These are phyloP conservation scores for Amazona ochrocephala DNA, from an alignment of 2,797 vertebrate species.

Conservation along the genomic window DNA sequence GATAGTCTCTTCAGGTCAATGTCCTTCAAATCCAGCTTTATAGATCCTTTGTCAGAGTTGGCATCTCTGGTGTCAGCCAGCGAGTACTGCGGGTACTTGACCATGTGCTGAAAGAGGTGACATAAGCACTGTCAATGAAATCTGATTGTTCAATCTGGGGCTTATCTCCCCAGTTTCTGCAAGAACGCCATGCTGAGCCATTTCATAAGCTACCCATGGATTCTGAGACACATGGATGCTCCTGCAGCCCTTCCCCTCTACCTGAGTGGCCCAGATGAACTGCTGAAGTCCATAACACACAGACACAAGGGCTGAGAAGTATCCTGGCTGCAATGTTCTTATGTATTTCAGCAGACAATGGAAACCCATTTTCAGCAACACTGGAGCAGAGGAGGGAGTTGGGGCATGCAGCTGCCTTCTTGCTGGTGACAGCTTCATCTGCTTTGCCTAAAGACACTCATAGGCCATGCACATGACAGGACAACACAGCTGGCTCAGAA, in stretches of 20 bases:
- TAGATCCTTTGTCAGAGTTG: conserved; percentile 76
- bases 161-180: not conserved
- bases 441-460: not conserved
- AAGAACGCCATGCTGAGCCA: not conserved
- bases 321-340: not conserved
- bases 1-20: conserved; percentile 93
- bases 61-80: conserved; percentile 78
- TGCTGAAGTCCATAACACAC: not conserved
- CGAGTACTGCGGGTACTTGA: conserved; percentile 78
- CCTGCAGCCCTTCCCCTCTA: not conserved
- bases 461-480: not conserved
- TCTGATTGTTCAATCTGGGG: not conserved
- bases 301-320: not conserved
- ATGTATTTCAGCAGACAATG: not conserved
- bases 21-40: conserved; percentile 88
- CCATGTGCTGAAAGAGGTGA: conserved; percentile 51
- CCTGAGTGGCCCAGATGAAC: not conserved
- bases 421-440: not conserved
- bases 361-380: not conserved
- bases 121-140: not conserved
- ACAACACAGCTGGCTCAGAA: not conserved
- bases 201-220: not conserved
- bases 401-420: not conserved
- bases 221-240: not conserved
- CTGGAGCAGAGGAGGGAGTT: not conserved